Base-by-base conservation (phyloP, 2,888 invertebrate species). In the Liodrosophila aerea region DNA sequence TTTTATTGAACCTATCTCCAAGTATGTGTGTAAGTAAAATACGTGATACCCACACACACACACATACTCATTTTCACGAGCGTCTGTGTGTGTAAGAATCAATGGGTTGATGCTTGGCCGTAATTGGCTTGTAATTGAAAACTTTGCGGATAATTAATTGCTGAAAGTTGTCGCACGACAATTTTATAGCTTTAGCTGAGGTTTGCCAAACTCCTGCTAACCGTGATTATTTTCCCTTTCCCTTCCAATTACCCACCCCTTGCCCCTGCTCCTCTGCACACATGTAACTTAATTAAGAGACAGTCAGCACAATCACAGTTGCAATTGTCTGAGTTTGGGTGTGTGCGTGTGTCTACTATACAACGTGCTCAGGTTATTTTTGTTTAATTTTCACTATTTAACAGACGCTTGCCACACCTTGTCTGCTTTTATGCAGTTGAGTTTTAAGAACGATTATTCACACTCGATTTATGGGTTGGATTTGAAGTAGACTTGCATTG, bases 141-240 rank as follows among this genome's bases (percentile, higher is more conserved):
- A 84, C 77, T 86, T 83, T 84, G 70, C 71, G 58, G 82, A 76
- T 81, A 81, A 81, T 86, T 86, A 81, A 81, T 81, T 81, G 71
- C 69, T 50, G 51, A 83, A 80, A 86, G 65, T 84, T 80, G 67
- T 60, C 81, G 53, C 56, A 84, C 70, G 84, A 84, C 82, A 81
- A 22, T 80, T 80, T 84, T 80, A 84, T 76, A 84, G 81, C 60
- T 64, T 80, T 51, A 56, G 68, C 80, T 61, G 72, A 71, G 83
- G 76, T 68, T 83, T 83, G 54, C 71, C 59, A 50, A 58, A 49
- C 68, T 64, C 44, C 69, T 40, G 47, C 40, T 34, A 33, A 31
- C 47, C 45, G 59, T 39, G 57, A 57, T 70, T 72, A 39, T 54
- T 8, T 11, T n/a, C 7, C 22, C 22, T 16, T 11, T n/a, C 7